Base-by-base conservation (phyloP, 2,888 invertebrate genomes). In the Euzophera pinguis region DNA sequence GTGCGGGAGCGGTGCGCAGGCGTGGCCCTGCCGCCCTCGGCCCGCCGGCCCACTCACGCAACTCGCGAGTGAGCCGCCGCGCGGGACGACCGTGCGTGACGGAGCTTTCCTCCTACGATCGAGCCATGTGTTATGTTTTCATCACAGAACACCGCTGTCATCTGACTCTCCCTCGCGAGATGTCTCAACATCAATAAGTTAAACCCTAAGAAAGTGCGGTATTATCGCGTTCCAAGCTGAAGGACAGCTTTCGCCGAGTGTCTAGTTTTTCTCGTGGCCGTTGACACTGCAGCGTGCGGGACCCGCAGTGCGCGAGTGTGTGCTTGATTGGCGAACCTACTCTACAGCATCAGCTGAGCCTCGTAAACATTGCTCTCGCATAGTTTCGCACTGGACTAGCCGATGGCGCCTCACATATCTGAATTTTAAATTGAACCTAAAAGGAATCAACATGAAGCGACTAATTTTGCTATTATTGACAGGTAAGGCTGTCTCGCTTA, bases 301-400 rank as follows among this genome's bases (percentile, higher is more conserved):
- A 80, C 82, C 86, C 85, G 89, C 87, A 87, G 88, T 88, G 88
- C 81, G 86, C 83, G 87, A 85, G 89, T 89, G 88, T 86, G 85
- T 88, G 85, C 73, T 84, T 84, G 81, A 86, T 89, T 86, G 81
- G 87, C 87, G 75, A 81, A 77, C 73, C 74, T 75, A 78, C 70
- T 66, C 75, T 72, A 71, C 67, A 68, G 74, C 77, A 71, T 84
- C 89, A 89, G 89, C 89, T 89, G 90, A 84, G 85, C 71, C 78
- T 81, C 82, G 85, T 87, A 90, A 88, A 88, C 84, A 88, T 78
- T 81, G 74, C 69, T 66, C 65, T 43, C 64, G 65, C 61, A 62
- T 63, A 65, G 61, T 75, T 73, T 67, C 65, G 69, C 67, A 71
- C 73, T 71, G 63, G 64, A 69, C 78, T 71, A 75, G 76, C 73